Conservation (phyloP, 1,140 invertebrate species). For the Bradynema listronoti region DNA sequence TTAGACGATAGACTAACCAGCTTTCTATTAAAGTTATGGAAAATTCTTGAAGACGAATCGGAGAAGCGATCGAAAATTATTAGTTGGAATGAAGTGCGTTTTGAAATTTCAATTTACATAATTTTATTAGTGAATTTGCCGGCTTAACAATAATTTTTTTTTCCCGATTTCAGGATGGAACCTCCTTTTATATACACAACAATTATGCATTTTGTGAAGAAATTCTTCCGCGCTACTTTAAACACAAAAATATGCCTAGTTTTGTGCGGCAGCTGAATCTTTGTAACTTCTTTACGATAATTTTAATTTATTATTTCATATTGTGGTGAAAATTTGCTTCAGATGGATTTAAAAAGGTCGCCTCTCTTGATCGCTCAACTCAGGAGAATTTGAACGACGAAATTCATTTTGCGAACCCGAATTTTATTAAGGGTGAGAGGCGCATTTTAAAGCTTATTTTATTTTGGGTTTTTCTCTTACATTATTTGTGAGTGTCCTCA, state of each 20-base stretch:
- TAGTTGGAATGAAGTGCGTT: conserved; percentile 3
- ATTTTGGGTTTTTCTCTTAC: neutral
- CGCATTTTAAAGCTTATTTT: neutral
- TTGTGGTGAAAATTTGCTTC: neutral
- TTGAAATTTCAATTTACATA: neutral
- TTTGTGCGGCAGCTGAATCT: conserved; percentile 96
- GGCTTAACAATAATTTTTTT: conserved; percentile 70
- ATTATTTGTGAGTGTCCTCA: too few relatives aligned
- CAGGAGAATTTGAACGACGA: neutral
- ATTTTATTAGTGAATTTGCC: conserved; percentile 65
- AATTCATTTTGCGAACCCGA: conserved; percentile 1
- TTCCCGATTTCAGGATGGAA: conserved; percentile 56
- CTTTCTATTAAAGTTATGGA: conserved; percentile 62
- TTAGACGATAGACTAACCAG: conserved; percentile 92
- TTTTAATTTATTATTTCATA: neutral
- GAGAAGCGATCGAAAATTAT: neutral
- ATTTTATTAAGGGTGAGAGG: neutral
- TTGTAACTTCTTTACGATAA: conserved; percentile 66
- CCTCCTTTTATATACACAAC: conserved; percentile 25
- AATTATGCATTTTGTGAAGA: conserved; percentile 21
- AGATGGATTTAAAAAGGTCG: conserved; percentile 13
- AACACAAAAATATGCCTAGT: conserved; percentile 58
- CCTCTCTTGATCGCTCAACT: conserved; percentile 4
- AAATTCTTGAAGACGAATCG: conserved; percentile 4
- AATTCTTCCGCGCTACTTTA: conserved; percentile 30